Evolutionary conservation across 2,113 vertebrate species (phyloP).

Genomic region (Ovis aries): ARS-UI_Ramb_v3.0 NC_056055.1:178610001-178610500

Average conservation of each 20-base stretch:
- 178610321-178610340: not conserved
- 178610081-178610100: not conserved
- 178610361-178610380: not conserved
- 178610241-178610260: no score
- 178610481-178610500: not conserved
- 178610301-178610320: not conserved
- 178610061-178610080: not conserved
- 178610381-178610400: not conserved
- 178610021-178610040: not conserved
- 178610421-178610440: not conserved
- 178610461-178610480: not conserved
- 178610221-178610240: no score
- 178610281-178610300: not conserved
- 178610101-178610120: not conserved
- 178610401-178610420: not conserved
- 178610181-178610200: no score
- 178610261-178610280: not conserved
- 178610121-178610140: no score
- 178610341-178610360: not conserved
- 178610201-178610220: no score
- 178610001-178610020: not conserved
- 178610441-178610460: not conserved
- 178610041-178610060: not conserved
- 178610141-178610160: no score
- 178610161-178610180: no score